Percentiles rank a stretch among this genome's conserved stretches.
phyloP scores from a whole-genome alignment of 2,797 vertebrate genomes.

The Artibeus jamaicensis region DNA sequence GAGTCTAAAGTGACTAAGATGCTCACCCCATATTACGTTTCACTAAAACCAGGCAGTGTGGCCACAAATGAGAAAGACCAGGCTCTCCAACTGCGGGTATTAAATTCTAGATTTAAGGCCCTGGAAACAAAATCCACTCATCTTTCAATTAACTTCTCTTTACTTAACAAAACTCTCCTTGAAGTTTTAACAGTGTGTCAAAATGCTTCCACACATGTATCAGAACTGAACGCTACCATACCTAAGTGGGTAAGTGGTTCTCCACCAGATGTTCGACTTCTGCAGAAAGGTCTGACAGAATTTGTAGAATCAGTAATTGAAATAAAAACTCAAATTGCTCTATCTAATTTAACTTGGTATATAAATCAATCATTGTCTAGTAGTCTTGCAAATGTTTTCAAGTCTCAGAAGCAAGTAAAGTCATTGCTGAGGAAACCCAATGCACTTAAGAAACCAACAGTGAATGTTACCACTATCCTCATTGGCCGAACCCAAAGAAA shows the following conservation, averaged over 20 bases:
- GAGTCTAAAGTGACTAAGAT: constrained; percentile 83
- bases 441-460: constrained; percentile 71
- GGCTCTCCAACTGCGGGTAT: constrained; percentile 78
- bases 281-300: constrained; percentile 81
- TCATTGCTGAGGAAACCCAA: constrained; percentile 75
- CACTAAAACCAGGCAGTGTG: constrained; percentile 66
- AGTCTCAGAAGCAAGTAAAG: constrained; percentile 82
- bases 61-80: constrained; percentile 72
- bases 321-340: constrained; percentile 75
- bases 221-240: constrained; percentile 76
- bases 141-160: constrained; percentile 79
- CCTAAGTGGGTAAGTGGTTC: constrained; percentile 74
- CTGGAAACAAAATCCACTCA: constrained; percentile 83
- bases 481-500: constrained; percentile 83
- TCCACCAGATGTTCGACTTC: constrained; percentile 74
- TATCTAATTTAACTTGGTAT: constrained; percentile 82
- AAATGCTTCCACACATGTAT: constrained; percentile 69
- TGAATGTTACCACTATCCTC: constrained; percentile 66
- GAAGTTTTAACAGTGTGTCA: constrained; percentile 78
- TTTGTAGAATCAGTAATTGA: constrained; percentile 80
- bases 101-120: constrained; percentile 84
- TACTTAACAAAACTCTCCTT: constrained; percentile 81
- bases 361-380: constrained; percentile 68
- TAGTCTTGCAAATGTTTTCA: constrained; percentile 63
- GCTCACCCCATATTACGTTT: constrained; percentile 77